Conservation (phyloP, 2,888 invertebrate species). For the Leucania comma region DNA sequence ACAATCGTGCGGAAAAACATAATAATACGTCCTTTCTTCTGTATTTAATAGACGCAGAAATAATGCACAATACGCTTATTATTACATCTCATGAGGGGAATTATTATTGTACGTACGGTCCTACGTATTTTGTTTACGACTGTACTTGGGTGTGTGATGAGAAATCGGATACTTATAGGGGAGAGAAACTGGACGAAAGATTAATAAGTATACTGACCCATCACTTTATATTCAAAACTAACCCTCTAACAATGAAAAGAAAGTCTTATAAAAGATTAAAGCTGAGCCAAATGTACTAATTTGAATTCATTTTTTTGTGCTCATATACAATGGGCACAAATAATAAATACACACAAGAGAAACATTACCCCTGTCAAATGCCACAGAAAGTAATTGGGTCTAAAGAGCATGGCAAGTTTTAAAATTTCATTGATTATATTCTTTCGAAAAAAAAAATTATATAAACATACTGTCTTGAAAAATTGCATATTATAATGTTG, state of each 20-base stretch:
- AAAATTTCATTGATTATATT: not conserved
- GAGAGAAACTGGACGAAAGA: conserved; percentile 21
- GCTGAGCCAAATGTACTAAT: conserved; percentile 14
- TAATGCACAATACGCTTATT: conserved; percentile 73
- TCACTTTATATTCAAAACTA: conserved; percentile 22
- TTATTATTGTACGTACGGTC: conserved; percentile 34
- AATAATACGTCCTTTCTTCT: conserved; percentile 67
- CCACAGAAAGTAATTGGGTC: not conserved
- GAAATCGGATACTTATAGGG: conserved; percentile 43
- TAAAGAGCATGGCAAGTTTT: not conserved
- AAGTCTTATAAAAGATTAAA: conserved; percentile 34
- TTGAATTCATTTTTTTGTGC: conserved; percentile 11
- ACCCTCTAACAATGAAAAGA: conserved; percentile 3
- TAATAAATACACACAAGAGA: not conserved
- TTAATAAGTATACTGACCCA: conserved; percentile 34
- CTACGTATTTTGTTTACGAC: conserved; percentile 46
- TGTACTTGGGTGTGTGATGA: conserved; percentile 50
- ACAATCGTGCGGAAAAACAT: conserved; percentile 79
- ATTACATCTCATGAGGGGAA: conserved; percentile 60
- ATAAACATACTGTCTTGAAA: too few species aligned
- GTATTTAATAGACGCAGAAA: conserved; percentile 75
- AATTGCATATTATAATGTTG: too few species aligned
- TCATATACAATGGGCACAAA: conserved; percentile 4
- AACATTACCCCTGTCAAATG: not conserved
- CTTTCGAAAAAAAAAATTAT: too few species aligned